Evolutionary conservation across 1,140 invertebrate species (phyloP).

Genomic region (Ceratosolen fusciceps): DNA sequence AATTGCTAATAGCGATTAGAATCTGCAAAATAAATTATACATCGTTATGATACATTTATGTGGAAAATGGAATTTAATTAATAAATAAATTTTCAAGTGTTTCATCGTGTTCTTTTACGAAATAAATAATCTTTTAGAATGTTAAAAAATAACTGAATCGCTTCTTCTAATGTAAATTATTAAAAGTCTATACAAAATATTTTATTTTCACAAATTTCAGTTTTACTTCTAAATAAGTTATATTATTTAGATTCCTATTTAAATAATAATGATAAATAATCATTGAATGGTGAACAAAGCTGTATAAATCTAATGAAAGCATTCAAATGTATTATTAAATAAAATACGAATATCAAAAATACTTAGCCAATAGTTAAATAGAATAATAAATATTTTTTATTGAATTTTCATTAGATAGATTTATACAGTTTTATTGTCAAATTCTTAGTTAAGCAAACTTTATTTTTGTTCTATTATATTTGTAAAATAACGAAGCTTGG

Average conservation of each 20-base stretch:
- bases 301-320: background rate
- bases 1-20: background rate
- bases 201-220: background rate
- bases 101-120: background rate
- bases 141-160: background rate
- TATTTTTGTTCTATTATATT: background rate
- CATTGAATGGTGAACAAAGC: background rate
- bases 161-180: background rate
- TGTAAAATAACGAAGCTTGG: background rate
- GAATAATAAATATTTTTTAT: background rate
- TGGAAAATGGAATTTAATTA: background rate
- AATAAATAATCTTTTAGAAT: conserved; percentile 4
- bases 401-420: background rate
- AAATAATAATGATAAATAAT: background rate
- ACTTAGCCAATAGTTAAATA: background rate
- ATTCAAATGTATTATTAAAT: background rate
- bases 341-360: background rate
- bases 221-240: background rate
- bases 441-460: background rate
- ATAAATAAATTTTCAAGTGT: background rate
- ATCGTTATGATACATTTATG: background rate
- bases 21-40: background rate
- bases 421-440: background rate
- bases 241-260: background rate
- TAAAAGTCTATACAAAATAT: background rate